These are phyloP conservation scores for Peromyscus maniculatus DNA, from an alignment of 2,113 vertebrate species.

Conservation along the genomic window DNA sequence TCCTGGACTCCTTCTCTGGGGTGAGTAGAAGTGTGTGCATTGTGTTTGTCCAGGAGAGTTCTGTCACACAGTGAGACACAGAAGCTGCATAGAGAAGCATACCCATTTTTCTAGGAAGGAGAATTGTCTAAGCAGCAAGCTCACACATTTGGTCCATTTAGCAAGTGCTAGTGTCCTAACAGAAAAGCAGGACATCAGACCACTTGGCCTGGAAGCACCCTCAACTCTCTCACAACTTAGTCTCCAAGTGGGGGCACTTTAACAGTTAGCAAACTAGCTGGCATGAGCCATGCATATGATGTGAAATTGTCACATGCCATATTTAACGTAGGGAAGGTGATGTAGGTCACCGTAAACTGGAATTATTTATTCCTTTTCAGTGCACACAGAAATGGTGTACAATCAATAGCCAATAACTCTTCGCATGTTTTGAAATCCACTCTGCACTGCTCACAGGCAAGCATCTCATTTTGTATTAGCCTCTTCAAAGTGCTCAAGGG, in stretches of 20 bases:
- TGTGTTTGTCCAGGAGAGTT: neutral
- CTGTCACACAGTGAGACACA: neutral
- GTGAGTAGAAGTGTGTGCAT: neutral
- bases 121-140: neutral
- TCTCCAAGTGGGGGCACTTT: neutral
- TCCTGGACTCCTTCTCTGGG: neutral
- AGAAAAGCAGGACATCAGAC: neutral
- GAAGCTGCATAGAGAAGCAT: neutral
- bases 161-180: neutral
- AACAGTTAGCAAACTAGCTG: neutral
- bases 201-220: neutral
- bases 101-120: neutral
- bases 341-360: neutral
- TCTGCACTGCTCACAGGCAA: neutral
- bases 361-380: neutral
- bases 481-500: neutral
- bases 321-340: neutral
- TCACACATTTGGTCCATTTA: neutral
- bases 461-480: neutral
- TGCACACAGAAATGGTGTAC: neutral
- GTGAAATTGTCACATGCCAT: neutral
- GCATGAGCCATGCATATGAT: neutral
- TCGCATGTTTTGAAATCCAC: neutral
- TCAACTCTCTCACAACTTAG: neutral
- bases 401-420: neutral